Base-by-base conservation (phyloP, 2,888 invertebrate species). In the Cataglyphis cursor region DNA sequence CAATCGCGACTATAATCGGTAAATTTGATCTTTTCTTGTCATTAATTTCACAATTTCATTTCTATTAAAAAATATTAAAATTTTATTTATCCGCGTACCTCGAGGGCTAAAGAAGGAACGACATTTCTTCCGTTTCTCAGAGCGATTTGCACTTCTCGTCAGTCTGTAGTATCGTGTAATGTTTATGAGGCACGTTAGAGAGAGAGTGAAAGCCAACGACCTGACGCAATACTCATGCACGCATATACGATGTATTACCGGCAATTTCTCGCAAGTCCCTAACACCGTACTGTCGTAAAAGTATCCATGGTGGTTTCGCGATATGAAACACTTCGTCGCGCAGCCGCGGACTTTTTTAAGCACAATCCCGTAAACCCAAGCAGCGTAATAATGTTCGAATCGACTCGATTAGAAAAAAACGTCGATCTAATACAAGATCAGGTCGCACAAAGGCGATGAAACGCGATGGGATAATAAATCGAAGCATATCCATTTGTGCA, bases 181-280 rank as follows among this genome's bases (percentile, higher is more conserved):
- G 64, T 82, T 88, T 83, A 82, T 73, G 76, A 76, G 54, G 66
- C 66, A 76, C 74, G 78, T 86, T 81, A 74, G 90, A 80, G 89
- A 74, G 89, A 81, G 89, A 85, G 90, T 90, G 90, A 90, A 91
- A 90, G 88, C 87, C 89, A 88, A 84, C 86, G 84, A 85, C 84
- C 84, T 88, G 87, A 90, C 85, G 89, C 89, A 91, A 90, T 76
- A 82, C 80, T 84, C 88, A 83, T 86, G 86, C 87, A 85, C 85
- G 84, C 86, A 76, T 61, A 24, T 44, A 78, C 87, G 88, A 88
- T 84, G 81, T 78, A 86, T 86, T 90, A 83, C 76, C 82, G 73
- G 88, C 78, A 85, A 88, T 91, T 90, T 87, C 87, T 87, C 87
- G 83, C 81, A 59, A 38, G 54, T 83, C 61, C 74, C 81, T 65